Conservation (phyloP, 2,797 vertebrate species). For the Rhynchotus rufescens region DNA sequence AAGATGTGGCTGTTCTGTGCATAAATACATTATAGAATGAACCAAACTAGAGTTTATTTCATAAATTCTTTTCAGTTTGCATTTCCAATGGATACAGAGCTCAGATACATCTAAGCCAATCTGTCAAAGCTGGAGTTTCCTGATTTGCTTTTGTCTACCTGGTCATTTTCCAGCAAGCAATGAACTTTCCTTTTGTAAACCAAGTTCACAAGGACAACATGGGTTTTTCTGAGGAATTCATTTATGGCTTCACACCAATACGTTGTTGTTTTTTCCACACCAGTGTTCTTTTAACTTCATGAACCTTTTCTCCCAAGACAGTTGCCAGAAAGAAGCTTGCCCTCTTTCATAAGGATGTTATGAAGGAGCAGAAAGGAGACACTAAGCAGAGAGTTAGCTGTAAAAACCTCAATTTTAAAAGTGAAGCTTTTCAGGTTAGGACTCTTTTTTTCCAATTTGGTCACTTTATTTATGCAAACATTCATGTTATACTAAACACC, state of each 20-base stretch:
- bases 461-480: neutral
- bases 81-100: neutral
- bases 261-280: neutral
- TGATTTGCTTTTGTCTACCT: neutral
- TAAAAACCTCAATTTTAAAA: neutral
- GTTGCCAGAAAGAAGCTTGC: neutral
- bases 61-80: neutral
- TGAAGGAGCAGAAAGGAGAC: neutral
- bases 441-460: neutral
- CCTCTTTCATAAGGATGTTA: neutral
- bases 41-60: neutral
- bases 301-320: neutral
- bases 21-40: neutral
- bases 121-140: neutral
- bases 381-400: neutral
- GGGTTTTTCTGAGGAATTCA: neutral
- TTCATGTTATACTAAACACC: accelerated
- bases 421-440: too few relatives aligned
- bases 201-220: neutral
- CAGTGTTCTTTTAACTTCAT: neutral
- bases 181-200: neutral
- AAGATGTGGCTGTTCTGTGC: neutral
- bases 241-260: neutral
- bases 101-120: neutral
- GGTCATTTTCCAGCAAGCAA: neutral